Evolutionary conservation across 2,797 vertebrate species (phyloP), one percentile per base, ranked within the genome.

Genomic region (Diglossa cyanea): DNA sequence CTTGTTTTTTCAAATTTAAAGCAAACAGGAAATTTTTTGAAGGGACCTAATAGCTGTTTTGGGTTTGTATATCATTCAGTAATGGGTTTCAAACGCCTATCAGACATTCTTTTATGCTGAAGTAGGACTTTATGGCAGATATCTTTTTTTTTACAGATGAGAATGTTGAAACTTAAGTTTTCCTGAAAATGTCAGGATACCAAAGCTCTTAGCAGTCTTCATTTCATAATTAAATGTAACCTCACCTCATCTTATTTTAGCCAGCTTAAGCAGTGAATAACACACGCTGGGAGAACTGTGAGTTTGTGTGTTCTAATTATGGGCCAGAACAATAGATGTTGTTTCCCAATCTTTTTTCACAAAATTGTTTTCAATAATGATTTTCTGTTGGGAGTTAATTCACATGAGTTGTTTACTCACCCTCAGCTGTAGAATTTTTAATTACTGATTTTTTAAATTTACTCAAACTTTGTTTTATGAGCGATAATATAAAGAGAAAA

Each of bases 241-340:
- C n/a, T 85, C 68, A 76, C 18, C 42, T 89, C 44, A 24, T 75
- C 70, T 86, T 71, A 74, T 17, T 86, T 92, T 78, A 81, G n/a
- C 24, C 80, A 79, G 24, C n/a, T 91, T 86, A 58, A 83, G 80
- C 65, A 79, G 66, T 60, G 51, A 84, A n/a, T 77, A 90, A 23
- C 62, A 65, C 54, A 20, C 33, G 7, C 58, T 90, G 74, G 33
- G 60, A 87, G 57, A 91, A 40, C 58, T 84, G 83, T 83, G 71
- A 73, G 73, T 93, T 82, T 78, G 75, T 73, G 74, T 65, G 33
- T 86, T 94, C 53, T 94, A 45, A 73, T 95, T 68, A 78, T 71
- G 73, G 48, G n/a, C 53, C 68, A 51, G 53, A 87, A 88, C 88
- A 90, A 48, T 91, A 68, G 80, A 60, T 61, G 53, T 31, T 92